Evolutionary conservation across 2,797 vertebrate species (phyloP).

Genomic region (Siniperca obscura): DNA sequence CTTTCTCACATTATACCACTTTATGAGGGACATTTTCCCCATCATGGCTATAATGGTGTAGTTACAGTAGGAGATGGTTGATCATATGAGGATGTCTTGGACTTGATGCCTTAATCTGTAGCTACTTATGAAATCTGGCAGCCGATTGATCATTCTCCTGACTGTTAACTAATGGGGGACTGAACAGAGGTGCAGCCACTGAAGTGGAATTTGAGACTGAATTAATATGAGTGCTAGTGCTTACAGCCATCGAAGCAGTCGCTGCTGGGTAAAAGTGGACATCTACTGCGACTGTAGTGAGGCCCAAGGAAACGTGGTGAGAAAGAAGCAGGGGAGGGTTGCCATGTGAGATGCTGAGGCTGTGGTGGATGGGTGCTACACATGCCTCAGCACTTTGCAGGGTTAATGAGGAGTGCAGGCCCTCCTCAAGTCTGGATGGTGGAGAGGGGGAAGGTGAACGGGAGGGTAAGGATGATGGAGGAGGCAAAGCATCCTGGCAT

Average conservation of each 20-base stretch:
- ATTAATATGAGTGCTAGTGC: conserved; percentile 65
- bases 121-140: conserved; percentile 71
- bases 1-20: background rate
- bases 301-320: conserved; percentile 81
- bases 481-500: conserved; percentile 71
- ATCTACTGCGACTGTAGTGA: conserved; percentile 83
- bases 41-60: background rate
- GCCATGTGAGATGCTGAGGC: conserved; percentile 81
- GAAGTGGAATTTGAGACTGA: conserved; percentile 58
- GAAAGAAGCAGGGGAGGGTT: conserved; percentile 81
- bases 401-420: conserved; percentile 81
- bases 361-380: conserved; percentile 80
- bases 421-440: conserved; percentile 66
- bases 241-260: conserved; percentile 55
- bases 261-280: conserved; percentile 82
- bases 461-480: conserved; percentile 70
- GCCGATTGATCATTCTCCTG: conserved; percentile 70
- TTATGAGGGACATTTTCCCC: background rate
- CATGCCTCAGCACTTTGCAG: conserved; percentile 71
- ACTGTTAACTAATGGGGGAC: conserved; percentile 58
- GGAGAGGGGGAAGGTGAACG: conserved; percentile 63
- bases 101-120: background rate
- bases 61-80: background rate
- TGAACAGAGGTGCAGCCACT: conserved; percentile 61
- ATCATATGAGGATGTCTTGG: background rate